These are phyloP conservation scores for Euphydryas editha DNA, from an alignment of 2,888 invertebrate genomes.

Conservation along the genomic window DNA sequence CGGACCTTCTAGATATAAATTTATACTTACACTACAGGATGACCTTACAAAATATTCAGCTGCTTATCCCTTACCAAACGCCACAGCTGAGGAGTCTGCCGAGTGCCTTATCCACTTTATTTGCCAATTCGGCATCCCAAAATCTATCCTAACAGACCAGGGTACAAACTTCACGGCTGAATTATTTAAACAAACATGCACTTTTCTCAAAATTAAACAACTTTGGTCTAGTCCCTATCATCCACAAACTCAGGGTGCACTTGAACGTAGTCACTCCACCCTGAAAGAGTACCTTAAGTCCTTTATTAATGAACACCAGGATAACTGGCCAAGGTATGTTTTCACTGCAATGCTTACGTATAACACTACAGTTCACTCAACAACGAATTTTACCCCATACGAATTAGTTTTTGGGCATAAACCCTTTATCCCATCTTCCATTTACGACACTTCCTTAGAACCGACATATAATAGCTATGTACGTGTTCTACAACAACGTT, in stretches of 20 bases:
- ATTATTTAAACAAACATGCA: not conserved
- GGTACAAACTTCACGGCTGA: not conserved
- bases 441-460: not conserved
- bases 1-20: not conserved
- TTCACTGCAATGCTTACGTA: not conserved
- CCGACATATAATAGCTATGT: not conserved
- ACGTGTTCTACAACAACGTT: not conserved
- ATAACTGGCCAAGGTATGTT: not conserved
- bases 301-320: not conserved
- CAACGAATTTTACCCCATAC: not conserved
- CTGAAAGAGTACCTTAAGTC: not conserved
- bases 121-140: not conserved
- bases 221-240: not conserved
- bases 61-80: not conserved
- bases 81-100: not conserved
- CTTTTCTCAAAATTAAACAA: not conserved
- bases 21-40: not conserved
- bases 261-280: not conserved
- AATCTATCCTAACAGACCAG: not conserved
- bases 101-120: not conserved
- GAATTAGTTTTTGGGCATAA: constrained; percentile 1
- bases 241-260: not conserved
- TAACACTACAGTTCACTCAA: not conserved
- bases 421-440: not conserved
- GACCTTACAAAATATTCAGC: not conserved